Base-by-base conservation (phyloP, 1,140 invertebrate genomes). In the Schlechtendalia chinensis region DNA sequence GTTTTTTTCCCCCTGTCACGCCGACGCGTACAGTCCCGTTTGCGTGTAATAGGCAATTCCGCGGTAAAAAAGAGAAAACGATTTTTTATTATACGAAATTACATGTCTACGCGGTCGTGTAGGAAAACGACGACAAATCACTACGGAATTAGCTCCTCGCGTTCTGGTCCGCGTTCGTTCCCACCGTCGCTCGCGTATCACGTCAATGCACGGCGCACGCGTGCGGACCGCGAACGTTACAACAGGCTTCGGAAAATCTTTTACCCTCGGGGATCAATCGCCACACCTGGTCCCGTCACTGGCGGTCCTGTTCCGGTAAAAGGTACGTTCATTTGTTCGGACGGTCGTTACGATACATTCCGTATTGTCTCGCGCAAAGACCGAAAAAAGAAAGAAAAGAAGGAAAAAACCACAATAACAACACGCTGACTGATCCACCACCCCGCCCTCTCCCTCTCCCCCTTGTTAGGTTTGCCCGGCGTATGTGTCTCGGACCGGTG, bases 1-100 rank as follows among this genome's bases (percentile, higher is more conserved):
- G 27, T n/a, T n/a, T 79, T 79, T 56, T 75, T 77, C 47, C 63
- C 63, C 56, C 39, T 79, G 75, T 61, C 56, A 79, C 58, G 75
- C 75, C 32, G 56, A 17, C 75, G 47, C 58, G 27, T 47, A 79
- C 63, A 79, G 61, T 79, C 32, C 58, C 63, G 58, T 79, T 77
- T 77, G 45, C 59, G 32, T 79, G 75, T 79, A 79, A 79, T 79
- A 79, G 39, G 50, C 59, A 59, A 72, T 72, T 79, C 58, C 24
- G 19, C 10, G 58, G 61, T 61, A 24, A 45, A 77, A 45, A 61
- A 77, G 2, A 79, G 24, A 47, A 79, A 61, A 63, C 39, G 22
- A 58, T n/a, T 50, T 59, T 17, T 58, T 77, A 79, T 79, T 79
- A 63, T 79, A 79, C 63, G 50, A 79, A 79, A 79, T 79, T 79